Evolutionary conservation across 1,140 invertebrate species (phyloP).

Genomic region (Cotesia chilonis): DNA sequence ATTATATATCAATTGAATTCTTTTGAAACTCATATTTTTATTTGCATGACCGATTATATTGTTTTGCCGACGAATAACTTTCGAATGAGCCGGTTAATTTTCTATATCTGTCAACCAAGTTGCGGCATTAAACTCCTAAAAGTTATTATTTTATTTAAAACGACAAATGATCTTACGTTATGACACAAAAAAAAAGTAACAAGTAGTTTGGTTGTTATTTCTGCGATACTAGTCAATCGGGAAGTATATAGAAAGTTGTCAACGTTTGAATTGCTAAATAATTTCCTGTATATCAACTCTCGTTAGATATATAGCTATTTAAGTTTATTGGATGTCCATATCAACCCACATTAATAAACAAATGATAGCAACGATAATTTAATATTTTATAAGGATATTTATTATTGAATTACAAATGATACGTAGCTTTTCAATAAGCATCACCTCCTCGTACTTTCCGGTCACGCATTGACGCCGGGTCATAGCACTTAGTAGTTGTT

Average conservation of each 20-base stretch:
- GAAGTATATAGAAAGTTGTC: conserved; percentile 41
- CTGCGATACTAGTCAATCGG: conserved; percentile 32
- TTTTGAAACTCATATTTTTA: not conserved
- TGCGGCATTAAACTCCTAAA: too few species aligned
- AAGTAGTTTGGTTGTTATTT: not conserved
- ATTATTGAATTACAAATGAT: not conserved
- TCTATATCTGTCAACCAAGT: too few species aligned
- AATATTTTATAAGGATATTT: not conserved
- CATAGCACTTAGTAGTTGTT: conserved; percentile 11
- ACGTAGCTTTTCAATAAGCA: conserved; percentile 5
- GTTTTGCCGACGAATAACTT: too few species aligned
- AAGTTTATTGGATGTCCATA: too few species aligned
- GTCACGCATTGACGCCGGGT: conserved; percentile 37
- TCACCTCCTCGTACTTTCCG: conserved; percentile 4
- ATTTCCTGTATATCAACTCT: conserved; percentile 17
- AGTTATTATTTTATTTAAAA: too few species aligned
- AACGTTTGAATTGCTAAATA: conserved; percentile 8
- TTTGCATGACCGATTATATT: too few species aligned
- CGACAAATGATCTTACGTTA: too few species aligned
- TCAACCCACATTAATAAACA: too few species aligned
- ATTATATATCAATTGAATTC: not conserved
- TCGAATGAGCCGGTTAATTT: too few species aligned
- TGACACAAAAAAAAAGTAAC: too few species aligned
- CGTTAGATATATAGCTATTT: not conserved
- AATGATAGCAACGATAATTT: not conserved